Conservation (phyloP, 2,797 vertebrate species). For the Mormyrus hasselquistii region DNA sequence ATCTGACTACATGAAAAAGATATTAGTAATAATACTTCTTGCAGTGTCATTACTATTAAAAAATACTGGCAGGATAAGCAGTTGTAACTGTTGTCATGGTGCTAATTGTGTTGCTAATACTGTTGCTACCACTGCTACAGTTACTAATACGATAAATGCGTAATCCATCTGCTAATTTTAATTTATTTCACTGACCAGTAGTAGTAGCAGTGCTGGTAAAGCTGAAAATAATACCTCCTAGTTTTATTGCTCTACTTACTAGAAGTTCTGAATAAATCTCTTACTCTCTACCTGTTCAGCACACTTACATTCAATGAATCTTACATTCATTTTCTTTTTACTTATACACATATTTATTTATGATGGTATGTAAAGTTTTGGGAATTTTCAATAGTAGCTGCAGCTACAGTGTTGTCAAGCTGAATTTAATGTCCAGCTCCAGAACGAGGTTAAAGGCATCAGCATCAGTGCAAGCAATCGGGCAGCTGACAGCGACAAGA, state of each 20-base stretch:
- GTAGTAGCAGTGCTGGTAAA: background rate
- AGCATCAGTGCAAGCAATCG: conserved; percentile 57
- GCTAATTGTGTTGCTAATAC: background rate
- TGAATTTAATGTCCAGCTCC: conserved; percentile 56
- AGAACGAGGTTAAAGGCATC: conserved; percentile 62
- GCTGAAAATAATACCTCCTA: background rate
- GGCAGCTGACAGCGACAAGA: conserved; percentile 67
- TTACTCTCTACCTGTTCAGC: background rate
- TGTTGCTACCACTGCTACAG: background rate
- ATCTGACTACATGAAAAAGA: background rate
- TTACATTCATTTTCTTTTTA: background rate
- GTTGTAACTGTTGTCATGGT: background rate
- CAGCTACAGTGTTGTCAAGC: conserved; percentile 68
- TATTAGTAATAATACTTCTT: background rate
- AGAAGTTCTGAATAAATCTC: background rate
- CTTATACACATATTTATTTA: background rate
- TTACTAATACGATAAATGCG: background rate
- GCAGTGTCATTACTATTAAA: background rate
- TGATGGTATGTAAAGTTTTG: background rate
- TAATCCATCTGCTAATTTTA: background rate
- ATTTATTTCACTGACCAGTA: background rate
- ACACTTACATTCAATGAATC: too few relatives aligned
- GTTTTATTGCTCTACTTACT: background rate
- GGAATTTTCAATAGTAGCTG: conserved; percentile 63
- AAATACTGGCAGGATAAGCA: background rate